Percentiles rank a stretch among this genome's conserved stretches.
phyloP scores from a whole-genome alignment of 2,797 vertebrate species.

The Dryobates pubescens region DNA sequence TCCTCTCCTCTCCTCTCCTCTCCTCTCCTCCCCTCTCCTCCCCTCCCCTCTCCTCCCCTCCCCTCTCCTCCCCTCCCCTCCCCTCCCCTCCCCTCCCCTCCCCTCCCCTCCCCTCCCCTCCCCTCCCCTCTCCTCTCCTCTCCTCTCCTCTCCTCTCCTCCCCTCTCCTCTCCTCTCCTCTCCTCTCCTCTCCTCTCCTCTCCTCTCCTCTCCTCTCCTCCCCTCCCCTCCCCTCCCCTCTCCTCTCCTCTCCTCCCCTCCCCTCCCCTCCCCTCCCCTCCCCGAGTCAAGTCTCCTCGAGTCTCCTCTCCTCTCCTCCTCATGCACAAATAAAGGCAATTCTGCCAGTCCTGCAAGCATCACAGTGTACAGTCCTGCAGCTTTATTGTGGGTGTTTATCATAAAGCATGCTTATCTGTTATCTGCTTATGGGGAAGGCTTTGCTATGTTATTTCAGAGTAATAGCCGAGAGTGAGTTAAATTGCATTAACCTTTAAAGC shows the following conservation, averaged over 20 bases:
- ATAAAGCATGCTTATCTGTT: conserved; percentile 67
- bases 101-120: too few relatives aligned
- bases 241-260: background rate
- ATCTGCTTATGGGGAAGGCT: conserved; percentile 53
- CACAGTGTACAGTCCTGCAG: conserved; percentile 43
- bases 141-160: background rate
- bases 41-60: too few relatives aligned
- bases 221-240: background rate
- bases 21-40: too few relatives aligned
- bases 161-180: background rate
- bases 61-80: too few relatives aligned
- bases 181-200: too few relatives aligned
- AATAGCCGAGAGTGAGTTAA: conserved; percentile 64
- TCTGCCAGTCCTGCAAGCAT: conserved; percentile 51
- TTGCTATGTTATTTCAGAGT: conserved; percentile 68
- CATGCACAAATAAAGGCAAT: conserved; percentile 51
- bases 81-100: too few relatives aligned
- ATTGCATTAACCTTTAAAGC: conserved; percentile 76
- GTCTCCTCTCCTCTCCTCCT: background rate
- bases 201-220: too few relatives aligned
- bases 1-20: too few relatives aligned
- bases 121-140: too few relatives aligned
- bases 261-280: background rate
- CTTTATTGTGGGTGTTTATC: conserved; percentile 66
- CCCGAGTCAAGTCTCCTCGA: background rate